These are phyloP conservation scores for Lucilia cuprina DNA, from an alignment of 1,140 invertebrate species.

Conservation along the genomic window DNA sequence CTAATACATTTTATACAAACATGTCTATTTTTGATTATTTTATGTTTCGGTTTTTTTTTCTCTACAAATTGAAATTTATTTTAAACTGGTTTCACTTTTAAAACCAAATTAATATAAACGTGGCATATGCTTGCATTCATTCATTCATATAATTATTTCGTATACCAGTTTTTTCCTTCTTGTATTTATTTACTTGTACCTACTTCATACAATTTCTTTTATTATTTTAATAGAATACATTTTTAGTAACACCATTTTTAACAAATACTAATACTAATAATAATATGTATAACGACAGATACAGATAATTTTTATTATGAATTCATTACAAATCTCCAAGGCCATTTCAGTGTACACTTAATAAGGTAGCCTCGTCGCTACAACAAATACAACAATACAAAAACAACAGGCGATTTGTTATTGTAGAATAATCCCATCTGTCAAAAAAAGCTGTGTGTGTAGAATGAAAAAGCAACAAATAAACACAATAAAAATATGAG, in stretches of 20 bases:
- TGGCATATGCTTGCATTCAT: background rate
- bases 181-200: background rate
- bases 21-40: background rate
- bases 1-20: background rate
- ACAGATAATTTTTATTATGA: background rate
- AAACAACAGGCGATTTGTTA: too few relatives aligned
- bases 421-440: too few relatives aligned
- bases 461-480: too few relatives aligned
- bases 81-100: conserved; percentile 3
- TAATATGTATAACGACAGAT: background rate
- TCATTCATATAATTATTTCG: background rate
- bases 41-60: background rate
- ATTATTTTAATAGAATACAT: background rate
- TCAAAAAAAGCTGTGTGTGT: too few relatives aligned
- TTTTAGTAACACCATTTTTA: background rate
- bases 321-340: conserved; percentile 3
- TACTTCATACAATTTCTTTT: background rate
- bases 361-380: too few relatives aligned
- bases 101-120: background rate
- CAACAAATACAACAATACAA: too few relatives aligned
- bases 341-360: too few relatives aligned
- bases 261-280: too few relatives aligned
- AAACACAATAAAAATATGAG: too few relatives aligned
- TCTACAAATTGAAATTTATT: background rate
- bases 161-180: background rate